phyloP scores from a whole-genome alignment of 2,888 invertebrate genomes.

The Lepidochitona cinerea region DNA sequence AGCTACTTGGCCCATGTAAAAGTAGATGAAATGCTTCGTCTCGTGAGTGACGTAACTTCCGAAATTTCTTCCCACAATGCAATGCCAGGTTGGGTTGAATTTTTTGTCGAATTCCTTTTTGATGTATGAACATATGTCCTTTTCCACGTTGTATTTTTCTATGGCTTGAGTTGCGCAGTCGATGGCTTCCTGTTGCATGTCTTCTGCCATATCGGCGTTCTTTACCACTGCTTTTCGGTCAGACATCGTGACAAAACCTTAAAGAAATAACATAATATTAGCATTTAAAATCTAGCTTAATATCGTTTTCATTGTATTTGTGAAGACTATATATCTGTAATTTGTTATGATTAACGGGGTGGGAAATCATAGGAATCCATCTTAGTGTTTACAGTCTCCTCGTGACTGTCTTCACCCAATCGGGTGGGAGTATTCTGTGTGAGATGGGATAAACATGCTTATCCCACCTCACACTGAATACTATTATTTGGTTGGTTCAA shows the following conservation, averaged over 20 bases:
- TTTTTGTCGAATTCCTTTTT: slow-evolving; percentile 99
- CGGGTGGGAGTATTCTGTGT: no score
- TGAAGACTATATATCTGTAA: no score
- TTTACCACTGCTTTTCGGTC: slow-evolving; percentile 94
- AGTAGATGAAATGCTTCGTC: slow-evolving; percentile 99
- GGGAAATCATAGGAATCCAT: no score
- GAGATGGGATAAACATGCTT: no score
- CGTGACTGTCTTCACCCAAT: no score
- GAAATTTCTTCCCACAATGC: slow-evolving; percentile 98
- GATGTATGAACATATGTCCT: slow-evolving; percentile 99
- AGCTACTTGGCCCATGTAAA: slow-evolving; percentile 98
- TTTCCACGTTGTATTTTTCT: slow-evolving; percentile 99
- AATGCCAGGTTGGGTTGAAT: slow-evolving; percentile 99
- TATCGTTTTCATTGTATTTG: no score
- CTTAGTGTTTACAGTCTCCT: no score
- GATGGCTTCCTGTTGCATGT: slow-evolving; percentile 99
- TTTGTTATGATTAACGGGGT: no score
- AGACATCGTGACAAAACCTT: slow-evolving; percentile 42
- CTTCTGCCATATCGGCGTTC: slow-evolving; percentile 99
- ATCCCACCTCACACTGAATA: no score
- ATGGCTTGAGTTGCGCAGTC: slow-evolving; percentile 98
- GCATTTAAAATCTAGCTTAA: no score
- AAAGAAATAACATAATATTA: no score
- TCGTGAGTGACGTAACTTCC: slow-evolving; percentile 84
- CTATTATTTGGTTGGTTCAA: no score